These are phyloP conservation scores for Aulostomus chinensis DNA, from an alignment of 2,797 vertebrate species.

Conservation along the genomic window DNA sequence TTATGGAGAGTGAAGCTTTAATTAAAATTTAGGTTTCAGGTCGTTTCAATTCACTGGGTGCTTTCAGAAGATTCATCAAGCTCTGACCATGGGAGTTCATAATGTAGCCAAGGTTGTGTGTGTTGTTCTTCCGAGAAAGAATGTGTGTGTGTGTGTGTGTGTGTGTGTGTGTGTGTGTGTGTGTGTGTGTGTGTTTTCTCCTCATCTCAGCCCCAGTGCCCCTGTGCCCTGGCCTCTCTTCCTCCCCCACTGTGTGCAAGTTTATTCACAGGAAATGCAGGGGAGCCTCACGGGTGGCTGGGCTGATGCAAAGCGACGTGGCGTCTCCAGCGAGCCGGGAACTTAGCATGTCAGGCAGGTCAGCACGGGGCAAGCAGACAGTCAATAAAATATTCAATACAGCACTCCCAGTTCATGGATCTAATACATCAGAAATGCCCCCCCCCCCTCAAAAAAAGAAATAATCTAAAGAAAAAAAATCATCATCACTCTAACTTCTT, in stretches of 20 bases:
- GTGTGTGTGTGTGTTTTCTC: slow-evolving; percentile 54
- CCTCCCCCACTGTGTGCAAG: slow-evolving; percentile 82
- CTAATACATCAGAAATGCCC: slow-evolving; percentile 80
- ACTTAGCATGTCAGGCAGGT: slow-evolving; percentile 90
- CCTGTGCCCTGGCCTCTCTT: slow-evolving; percentile 72
- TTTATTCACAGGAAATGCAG: slow-evolving; percentile 87
- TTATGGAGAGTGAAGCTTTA: slow-evolving; percentile 49
- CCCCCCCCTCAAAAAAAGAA: slow-evolving; percentile 23
- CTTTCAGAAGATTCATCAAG: slow-evolving; percentile 73
- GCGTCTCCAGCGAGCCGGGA: slow-evolving; percentile 85
- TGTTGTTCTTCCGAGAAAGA: slow-evolving; percentile 69
- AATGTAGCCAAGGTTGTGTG: slow-evolving; percentile 69
- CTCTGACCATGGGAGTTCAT: slow-evolving; percentile 66
- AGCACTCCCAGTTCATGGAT: slow-evolving; percentile 87
- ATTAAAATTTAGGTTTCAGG: slow-evolving; percentile 71
- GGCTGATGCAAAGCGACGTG: slow-evolving; percentile 84
- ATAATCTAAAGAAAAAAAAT: slow-evolving; percentile 46
- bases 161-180: slow-evolving; percentile 7
- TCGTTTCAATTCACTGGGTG: slow-evolving; percentile 74
- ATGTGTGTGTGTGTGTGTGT: slow-evolving; percentile 42
- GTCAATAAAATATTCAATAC: slow-evolving; percentile 94
- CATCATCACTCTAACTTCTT: slow-evolving; percentile 24
- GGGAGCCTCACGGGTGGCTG: slow-evolving; percentile 84
- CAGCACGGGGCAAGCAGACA: slow-evolving; percentile 87
- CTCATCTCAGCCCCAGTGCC: slow-evolving; percentile 68